Conservation (phyloP, 2,113 vertebrate genomes). For the Chrysemys picta region DNA sequence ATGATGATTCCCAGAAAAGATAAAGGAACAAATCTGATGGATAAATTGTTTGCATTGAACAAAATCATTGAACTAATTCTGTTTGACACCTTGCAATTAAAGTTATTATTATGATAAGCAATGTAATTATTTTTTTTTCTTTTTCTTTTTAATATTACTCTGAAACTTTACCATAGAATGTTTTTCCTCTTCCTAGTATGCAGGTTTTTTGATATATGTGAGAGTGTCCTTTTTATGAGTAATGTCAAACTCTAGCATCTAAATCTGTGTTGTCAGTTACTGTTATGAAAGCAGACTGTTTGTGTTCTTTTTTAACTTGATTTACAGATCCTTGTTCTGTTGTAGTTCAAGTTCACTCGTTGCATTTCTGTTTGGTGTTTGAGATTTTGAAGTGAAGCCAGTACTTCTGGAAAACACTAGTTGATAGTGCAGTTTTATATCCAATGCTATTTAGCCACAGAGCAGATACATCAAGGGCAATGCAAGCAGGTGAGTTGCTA, state of each 20-base stretch:
- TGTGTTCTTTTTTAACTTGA: not conserved
- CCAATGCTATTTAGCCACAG: not conserved
- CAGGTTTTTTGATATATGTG: not conserved
- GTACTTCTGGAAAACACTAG: not conserved
- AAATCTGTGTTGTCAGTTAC: not conserved
- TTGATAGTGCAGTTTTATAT: no score
- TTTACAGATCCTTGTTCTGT: not conserved
- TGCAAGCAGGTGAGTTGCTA: not conserved
- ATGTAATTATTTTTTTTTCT: not conserved
- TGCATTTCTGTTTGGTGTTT: not conserved
- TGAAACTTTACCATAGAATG: not conserved
- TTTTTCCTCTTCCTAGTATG: rapidly evolving
- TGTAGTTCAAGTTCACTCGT: not conserved
- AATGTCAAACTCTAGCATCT: no score
- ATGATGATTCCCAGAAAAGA: not conserved
- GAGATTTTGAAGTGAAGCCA: not conserved
- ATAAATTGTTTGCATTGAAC: not conserved
- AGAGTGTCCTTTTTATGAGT: not conserved
- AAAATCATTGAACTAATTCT: not conserved
- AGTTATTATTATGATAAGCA: no score
- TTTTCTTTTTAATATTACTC: not conserved
- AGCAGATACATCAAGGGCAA: not conserved
- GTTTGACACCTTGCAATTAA: not conserved
- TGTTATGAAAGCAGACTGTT: not conserved
- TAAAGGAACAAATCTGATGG: not conserved